phyloP scores from a whole-genome alignment of 2,888 invertebrate genomes.

The Neoitamus cyanurus region DNA sequence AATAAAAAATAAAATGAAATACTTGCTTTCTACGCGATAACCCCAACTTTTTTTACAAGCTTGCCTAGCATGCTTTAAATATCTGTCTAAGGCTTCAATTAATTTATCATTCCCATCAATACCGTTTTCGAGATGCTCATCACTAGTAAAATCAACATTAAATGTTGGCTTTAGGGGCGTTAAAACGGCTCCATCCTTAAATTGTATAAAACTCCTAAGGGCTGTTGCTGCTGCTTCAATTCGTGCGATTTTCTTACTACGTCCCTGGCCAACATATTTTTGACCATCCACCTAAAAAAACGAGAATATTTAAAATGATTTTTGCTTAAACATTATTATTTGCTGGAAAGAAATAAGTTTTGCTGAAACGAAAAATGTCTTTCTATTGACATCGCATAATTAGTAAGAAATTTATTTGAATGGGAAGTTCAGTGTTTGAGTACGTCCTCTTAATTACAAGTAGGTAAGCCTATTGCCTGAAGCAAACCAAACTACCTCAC shows the following conservation, averaged over 20 bases:
- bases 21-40: slow-evolving; percentile 67
- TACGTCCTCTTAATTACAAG: background rate
- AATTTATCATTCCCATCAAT: slow-evolving; percentile 58
- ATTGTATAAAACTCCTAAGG: slow-evolving; percentile 71
- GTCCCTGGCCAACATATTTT: slow-evolving; percentile 69
- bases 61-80: slow-evolving; percentile 60
- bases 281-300: slow-evolving; percentile 68
- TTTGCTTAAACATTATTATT: background rate
- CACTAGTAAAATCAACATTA: slow-evolving; percentile 69
- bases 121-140: slow-evolving; percentile 67
- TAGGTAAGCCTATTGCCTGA: background rate
- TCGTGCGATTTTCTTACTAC: slow-evolving; percentile 71
- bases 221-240: slow-evolving; percentile 70
- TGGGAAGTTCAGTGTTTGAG: background rate
- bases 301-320: slow-evolving; percentile 1
- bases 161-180: slow-evolving; percentile 63
- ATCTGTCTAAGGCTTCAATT: slow-evolving; percentile 59
- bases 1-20: slow-evolving; percentile 59
- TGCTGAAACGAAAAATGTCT: background rate
- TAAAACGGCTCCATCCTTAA: slow-evolving; percentile 66
- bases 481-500: background rate
- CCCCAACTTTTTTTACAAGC: slow-evolving; percentile 57
- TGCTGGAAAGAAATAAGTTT: background rate
- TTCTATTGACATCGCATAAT: background rate
- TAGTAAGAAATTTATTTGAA: background rate